Conservation (phyloP, 2,888 invertebrate genomes). For the Notodonta dromedarius region DNA sequence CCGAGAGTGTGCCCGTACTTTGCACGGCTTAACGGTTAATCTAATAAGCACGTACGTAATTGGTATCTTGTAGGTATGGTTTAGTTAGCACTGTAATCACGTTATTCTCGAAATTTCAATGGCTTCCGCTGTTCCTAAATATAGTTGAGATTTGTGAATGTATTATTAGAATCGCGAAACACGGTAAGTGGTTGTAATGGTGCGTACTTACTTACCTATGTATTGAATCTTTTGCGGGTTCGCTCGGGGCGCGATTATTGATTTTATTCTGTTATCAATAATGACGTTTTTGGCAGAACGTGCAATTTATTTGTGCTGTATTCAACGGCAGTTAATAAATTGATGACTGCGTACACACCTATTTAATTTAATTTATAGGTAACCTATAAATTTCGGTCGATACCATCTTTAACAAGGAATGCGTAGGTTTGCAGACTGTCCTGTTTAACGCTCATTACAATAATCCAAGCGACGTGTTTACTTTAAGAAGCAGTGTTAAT, state of each 20-base stretch:
- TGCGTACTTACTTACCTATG: slow-evolving; percentile 18
- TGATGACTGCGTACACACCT: slow-evolving; percentile 26
- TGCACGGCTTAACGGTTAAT: slow-evolving; percentile 37
- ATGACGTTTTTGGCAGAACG: slow-evolving; percentile 24
- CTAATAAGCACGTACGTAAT: slow-evolving; percentile 52
- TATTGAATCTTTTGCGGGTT: slow-evolving; percentile 27
- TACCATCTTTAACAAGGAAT: slow-evolving; percentile 11
- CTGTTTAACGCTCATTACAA: background rate
- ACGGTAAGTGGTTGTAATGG: slow-evolving; percentile 27
- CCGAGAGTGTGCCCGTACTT: slow-evolving; percentile 21
- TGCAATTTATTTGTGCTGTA: slow-evolving; percentile 32
- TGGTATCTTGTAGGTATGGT: slow-evolving; percentile 36
- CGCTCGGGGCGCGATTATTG: slow-evolving; percentile 24
- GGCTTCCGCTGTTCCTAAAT: slow-evolving; percentile 55
- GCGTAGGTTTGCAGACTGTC: background rate
- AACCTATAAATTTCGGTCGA: background rate
- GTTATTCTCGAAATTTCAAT: slow-evolving; percentile 60
- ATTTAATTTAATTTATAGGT: slow-evolving; percentile 23
- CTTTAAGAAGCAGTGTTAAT: background rate
- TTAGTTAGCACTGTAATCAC: slow-evolving; percentile 51
- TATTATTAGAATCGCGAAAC: slow-evolving; percentile 39
- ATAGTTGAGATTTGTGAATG: slow-evolving; percentile 40
- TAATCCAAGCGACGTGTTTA: background rate
- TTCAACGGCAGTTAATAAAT: slow-evolving; percentile 31
- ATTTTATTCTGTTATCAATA: slow-evolving; percentile 34